Conservation (phyloP, 2,888 invertebrate genomes). For the Drosophila bunnanda region DNA sequence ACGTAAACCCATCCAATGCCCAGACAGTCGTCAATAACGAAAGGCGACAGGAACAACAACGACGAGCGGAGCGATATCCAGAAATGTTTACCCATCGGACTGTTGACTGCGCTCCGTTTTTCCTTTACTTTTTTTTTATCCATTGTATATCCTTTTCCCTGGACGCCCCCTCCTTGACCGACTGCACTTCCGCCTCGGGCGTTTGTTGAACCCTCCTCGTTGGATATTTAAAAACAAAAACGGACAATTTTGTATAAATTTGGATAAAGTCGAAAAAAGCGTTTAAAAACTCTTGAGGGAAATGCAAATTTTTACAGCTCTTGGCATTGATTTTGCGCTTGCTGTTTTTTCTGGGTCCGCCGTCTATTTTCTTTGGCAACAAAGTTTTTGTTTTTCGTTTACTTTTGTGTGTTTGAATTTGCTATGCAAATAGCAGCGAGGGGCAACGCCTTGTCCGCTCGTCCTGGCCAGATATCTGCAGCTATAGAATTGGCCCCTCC, state of each 20-base stretch:
- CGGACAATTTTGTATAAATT: constrained; percentile 54
- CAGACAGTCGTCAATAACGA: constrained; percentile 75
- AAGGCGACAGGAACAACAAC: constrained; percentile 28
- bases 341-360: constrained; percentile 41
- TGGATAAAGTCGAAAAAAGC: constrained; percentile 37
- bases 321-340: constrained; percentile 75
- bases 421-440: constrained; percentile 71
- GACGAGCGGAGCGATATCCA: neutral
- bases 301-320: constrained; percentile 75
- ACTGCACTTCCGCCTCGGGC: constrained; percentile 74
- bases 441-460: constrained; percentile 12
- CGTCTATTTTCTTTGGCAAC: constrained; percentile 59
- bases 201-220: constrained; percentile 63
- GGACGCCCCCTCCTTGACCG: constrained; percentile 55
- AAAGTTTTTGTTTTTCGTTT: constrained; percentile 70
- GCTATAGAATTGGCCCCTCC: too few relatives aligned
- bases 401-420: constrained; percentile 74
- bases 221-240: constrained; percentile 61
- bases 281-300: constrained; percentile 57
- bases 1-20: constrained; percentile 15
- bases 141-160: constrained; percentile 55
- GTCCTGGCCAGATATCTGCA: constrained; percentile 4
- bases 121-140: neutral
- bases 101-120: constrained; percentile 31
- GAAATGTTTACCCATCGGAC: constrained; percentile 63